Percentiles rank a stretch among this genome's conserved stretches.
These are phyloP conservation scores for Plebejus argus DNA, from an alignment of 2,888 invertebrate species.

Conservation along the genomic window DNA sequence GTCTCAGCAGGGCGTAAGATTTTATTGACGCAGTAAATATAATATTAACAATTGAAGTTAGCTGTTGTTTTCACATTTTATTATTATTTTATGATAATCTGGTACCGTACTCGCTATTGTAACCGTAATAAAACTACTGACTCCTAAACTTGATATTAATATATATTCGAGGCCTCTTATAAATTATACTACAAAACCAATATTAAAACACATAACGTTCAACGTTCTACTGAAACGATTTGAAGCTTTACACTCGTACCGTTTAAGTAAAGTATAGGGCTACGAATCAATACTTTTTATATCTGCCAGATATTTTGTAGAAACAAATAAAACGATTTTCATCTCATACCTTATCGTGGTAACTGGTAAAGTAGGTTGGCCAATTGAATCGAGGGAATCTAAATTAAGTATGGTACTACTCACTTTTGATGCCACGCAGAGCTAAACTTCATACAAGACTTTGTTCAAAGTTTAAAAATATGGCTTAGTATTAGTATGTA, in stretches of 20 bases:
- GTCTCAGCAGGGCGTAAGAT: constrained; percentile 10
- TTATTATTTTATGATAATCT: constrained; percentile 20
- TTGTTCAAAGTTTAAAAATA: too few species aligned
- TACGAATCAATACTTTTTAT: too few species aligned
- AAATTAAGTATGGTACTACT: too few species aligned
- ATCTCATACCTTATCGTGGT: too few species aligned
- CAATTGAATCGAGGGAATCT: too few species aligned
- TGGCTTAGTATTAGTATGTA: neutral
- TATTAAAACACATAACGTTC: neutral
- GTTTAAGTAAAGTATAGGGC: too few species aligned
- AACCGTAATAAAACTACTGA: constrained; percentile 8
- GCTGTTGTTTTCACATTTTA: constrained; percentile 26
- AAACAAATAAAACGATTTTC: too few species aligned
- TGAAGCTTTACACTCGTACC: too few species aligned
- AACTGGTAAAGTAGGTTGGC: too few species aligned
- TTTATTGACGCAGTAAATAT: constrained; percentile 24
- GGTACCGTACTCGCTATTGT: neutral
- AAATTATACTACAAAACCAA: neutral
- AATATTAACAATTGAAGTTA: constrained; percentile 23
- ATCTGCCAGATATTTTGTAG: too few species aligned
- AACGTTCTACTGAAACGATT: neutral
- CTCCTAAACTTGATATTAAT: neutral
- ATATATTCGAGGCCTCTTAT: neutral
- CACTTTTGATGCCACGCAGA: too few species aligned
- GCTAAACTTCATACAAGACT: too few species aligned